Base-by-base conservation (phyloP, 92 coral and sea anemone species). In the Epizoanthus stellaris region DNA sequence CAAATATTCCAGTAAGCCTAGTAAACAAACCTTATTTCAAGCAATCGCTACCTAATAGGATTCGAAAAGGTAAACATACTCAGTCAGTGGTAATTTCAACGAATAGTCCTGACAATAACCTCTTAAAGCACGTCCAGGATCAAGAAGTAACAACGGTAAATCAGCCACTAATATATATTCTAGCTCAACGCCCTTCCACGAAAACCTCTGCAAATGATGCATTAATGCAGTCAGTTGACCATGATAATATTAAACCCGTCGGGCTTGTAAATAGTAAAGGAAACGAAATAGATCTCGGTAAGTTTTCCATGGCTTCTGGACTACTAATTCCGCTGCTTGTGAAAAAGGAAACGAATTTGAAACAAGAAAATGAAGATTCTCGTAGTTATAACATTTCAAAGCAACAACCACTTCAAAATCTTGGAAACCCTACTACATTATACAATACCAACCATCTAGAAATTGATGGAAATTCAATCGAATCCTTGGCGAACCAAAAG, bases 281-380 rank as follows among this genome's bases (percentile, higher is more conserved):
- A 42, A 43, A 10, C 12, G 21, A 42, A 21, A n/a, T 77, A 60
- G 82, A 62, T 49, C 38, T 39, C 0, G 60, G 45, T 17, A 40
- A 61, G 20, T 77, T 62, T 57, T 60, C 82, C 45, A 38, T 77
- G 19, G 82, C 58, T 3, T n/a, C 70, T 62, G 82, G 70, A 3
- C 2, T 77, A 2, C 70, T 62, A 11, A 77, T 77, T n/a, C 82
- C 82, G 4, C 21, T 77, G 54, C 82, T 77, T 17, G 4, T 61
- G 12, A 61, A 60, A 42, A 54, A 77, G 20, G 56, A 77, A 19
- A 4, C 5, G n/a, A 42, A 12, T 1, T 9, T 4, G n/a, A 42
- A 62, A 42, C 6, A 47, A 62, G 58, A 36, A 77, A 8, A 23
- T 40, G 58, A 19, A 1, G 5, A 20, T 4, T 19, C 20, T 39